Evolutionary conservation across 2,797 vertebrate species (phyloP), one percentile per base, ranked within the genome.

Genomic region (Pipistrellus nathusii): DNA sequence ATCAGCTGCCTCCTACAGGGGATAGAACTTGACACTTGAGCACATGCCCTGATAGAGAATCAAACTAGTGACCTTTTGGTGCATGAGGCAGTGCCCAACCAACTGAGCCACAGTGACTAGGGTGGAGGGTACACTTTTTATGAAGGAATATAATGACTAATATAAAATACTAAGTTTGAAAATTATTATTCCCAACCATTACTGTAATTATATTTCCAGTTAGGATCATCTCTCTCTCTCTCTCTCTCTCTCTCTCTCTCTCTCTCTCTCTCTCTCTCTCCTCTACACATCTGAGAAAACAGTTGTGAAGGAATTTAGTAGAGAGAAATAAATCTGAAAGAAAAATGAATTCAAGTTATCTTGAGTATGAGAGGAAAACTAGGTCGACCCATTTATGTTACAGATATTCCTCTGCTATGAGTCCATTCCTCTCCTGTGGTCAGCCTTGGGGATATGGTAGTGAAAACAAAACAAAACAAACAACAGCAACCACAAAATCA

Each of bases 271-370:
- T 64, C 62, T 62, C 59, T 64, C 62, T 64, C 3, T 64, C 14
- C 12, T 83, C 15, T 51, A 72, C 11, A 85, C 9, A 78, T 80
- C 51, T 95, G 51, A 91, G n/a, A 69, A 85, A 78, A 55, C 5
- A 71, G 12, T 41, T 82, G 25, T 21, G n/a, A 91, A 44, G 27
- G 20, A 86, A 89, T 75, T 81, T 62, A 53, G 35, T 10, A 30
- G 27, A 32, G 6, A 84, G 44, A 92, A 92, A 86, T 77, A 55
- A 62, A 88, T 91, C 44, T 86, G 27, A 89, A 89, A 27, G 21
- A 89, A 91, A 68, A 18, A 80, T 80, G n/a, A 69, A 18, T 81
- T 91, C 18, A 81, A 66, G 20, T 62, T 30, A 44, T 38, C 18
- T 84, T 69, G 41, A 86, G 35, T 75, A 55, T 75, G 6, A 57